Conservation (phyloP, 2,888 invertebrate species). For the Sarcophaga variegata region DNA sequence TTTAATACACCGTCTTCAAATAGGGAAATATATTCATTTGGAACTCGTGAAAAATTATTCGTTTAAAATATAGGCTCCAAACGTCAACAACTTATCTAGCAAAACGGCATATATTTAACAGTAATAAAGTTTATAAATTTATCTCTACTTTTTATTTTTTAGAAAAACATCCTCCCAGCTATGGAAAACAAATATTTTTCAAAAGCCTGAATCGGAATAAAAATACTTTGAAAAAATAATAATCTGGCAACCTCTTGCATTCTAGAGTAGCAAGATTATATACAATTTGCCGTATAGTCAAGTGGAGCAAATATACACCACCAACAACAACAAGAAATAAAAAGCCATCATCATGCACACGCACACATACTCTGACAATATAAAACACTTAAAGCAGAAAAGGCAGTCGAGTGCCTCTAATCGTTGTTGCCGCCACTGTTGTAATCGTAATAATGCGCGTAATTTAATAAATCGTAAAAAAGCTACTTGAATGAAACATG, state of each 20-base stretch:
- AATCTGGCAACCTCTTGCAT: neutral
- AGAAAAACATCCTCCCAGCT: neutral
- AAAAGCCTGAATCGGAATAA: neutral
- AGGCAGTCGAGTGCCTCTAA: conserved; percentile 69
- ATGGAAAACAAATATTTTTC: neutral
- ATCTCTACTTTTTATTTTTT: neutral
- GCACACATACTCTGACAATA: neutral
- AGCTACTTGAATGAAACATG: conserved; percentile 74
- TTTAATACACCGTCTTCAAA: too few species aligned
- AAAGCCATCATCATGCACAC: neutral
- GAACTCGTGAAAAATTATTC: too few species aligned
- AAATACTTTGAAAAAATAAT: neutral
- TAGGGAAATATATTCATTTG: too few species aligned
- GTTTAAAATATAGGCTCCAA: too few species aligned
- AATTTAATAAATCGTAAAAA: conserved; percentile 74
- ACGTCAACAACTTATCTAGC: too few species aligned
- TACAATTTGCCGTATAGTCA: conserved; percentile 24
- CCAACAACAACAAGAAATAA: neutral
- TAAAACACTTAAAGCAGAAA: conserved; percentile 22
- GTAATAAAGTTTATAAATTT: too few species aligned
- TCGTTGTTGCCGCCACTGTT: conserved; percentile 71
- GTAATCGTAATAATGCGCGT: conserved; percentile 73
- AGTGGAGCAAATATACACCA: conserved; percentile 16
- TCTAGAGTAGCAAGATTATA: neutral
- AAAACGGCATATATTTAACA: too few species aligned